Base-by-base conservation (phyloP, 2,797 vertebrate species). In the Masticophis lateralis region DNA sequence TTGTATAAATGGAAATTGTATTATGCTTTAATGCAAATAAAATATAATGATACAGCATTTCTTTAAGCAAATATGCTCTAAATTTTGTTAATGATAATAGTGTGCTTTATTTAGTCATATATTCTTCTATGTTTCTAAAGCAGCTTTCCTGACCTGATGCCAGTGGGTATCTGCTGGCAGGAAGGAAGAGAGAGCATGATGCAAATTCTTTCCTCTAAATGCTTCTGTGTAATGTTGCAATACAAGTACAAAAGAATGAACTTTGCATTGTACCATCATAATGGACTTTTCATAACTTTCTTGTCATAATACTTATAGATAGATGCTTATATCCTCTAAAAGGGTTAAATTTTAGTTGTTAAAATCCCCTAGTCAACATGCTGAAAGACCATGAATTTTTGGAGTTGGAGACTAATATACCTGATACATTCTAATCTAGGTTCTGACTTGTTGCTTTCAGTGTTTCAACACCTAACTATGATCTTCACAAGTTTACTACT, bases 391-490 rank as follows among this genome's bases (percentile, higher is more conserved):
- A 79, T 43, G 37, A 9, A 79, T 79, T 79, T 79, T 79, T 43
- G 9, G 74, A 79, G 9, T 79, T 79, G 37, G 25, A 43, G 37
- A 79, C 74, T 22, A 47, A 79, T 43, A 79, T 1, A 79, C 20
- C 9, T 43, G 37, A 79, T 79, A 11, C 0, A 3, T 79, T 79
- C 74, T 11, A 53, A 11, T 53, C 53, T 79, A 43, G 10, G 22
- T 83, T 83, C 10, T 25, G 74, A 47, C 1, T 43, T 22, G 37
- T 22, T 43, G 74, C 43, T 83, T 83, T 47, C 43, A 83, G 10
- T 2, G 91, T 43, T 87, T 94, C 37, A 93, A 91, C 92, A n/a
- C 27, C 66, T 13, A 55, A 27, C 61, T 43, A 88, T 69, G 59
- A 90, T 43, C 87, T 57, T 59, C 43, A 51, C 16, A 59, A 53